phyloP scores from a whole-genome alignment of 2,888 invertebrate species.

The Harpalus rufipes region DNA sequence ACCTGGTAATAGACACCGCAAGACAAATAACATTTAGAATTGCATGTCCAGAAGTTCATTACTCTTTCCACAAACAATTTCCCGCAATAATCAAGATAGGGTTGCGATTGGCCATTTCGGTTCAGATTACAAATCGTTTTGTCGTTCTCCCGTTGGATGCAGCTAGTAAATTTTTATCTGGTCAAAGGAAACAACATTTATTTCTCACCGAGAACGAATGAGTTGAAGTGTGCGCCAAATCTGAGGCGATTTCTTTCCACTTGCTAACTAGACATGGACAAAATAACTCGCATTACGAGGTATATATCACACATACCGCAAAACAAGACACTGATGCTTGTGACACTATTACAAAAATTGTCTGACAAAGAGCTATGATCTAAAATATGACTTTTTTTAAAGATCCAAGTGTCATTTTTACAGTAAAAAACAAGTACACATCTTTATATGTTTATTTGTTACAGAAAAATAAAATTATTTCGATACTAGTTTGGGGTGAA shows the following conservation, averaged over 20 bases:
- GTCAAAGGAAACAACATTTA: conserved; percentile 52
- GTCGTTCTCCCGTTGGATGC: conserved; percentile 35
- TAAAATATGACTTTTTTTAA: neutral
- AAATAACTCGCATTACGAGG: conserved; percentile 28
- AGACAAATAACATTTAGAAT: conserved; percentile 8
- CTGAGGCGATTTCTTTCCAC: conserved; percentile 49
- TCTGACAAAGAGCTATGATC: neutral
- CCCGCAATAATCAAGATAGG: conserved; percentile 48
- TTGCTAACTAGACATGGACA: conserved; percentile 46
- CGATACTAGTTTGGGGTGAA: too few relatives aligned
- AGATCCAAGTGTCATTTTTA: too few relatives aligned
- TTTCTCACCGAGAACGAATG: conserved; percentile 41
- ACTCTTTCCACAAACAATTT: conserved; percentile 30
- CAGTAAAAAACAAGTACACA: too few relatives aligned
- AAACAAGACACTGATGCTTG: neutral
- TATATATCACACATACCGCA: conserved; percentile 14
- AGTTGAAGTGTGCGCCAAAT: conserved; percentile 25
- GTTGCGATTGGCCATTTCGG: conserved; percentile 39
- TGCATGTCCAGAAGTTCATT: conserved; percentile 39
- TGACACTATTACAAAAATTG: neutral
- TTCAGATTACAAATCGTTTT: conserved; percentile 51
- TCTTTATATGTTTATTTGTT: too few relatives aligned
- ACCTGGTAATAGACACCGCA: neutral
- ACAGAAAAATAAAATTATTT: too few relatives aligned
- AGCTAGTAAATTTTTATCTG: conserved; percentile 59